Evolutionary conservation across 2,113 vertebrate genomes (phyloP).

Genomic region (Actinemys pallida): DNA sequence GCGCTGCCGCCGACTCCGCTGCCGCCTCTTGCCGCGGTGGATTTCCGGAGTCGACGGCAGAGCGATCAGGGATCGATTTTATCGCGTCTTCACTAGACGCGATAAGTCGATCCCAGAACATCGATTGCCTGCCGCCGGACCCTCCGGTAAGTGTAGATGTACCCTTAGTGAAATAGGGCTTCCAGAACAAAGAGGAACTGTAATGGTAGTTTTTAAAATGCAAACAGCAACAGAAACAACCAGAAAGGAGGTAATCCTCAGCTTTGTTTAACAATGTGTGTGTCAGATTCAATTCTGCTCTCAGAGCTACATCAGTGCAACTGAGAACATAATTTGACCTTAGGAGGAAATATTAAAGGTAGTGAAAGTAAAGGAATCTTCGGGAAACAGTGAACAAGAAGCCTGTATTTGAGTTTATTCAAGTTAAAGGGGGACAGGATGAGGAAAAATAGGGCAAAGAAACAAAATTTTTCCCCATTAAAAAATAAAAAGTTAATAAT

Average conservation of each 20-base stretch:
- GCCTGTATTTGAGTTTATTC: neutral
- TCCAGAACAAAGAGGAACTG: neutral
- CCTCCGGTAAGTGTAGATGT: too few relatives aligned
- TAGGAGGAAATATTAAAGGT: conserved; percentile 1
- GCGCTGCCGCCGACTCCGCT: too few relatives aligned
- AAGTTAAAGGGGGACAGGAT: neutral
- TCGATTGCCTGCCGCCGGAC: too few relatives aligned
- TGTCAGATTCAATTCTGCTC: neutral
- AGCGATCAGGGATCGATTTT: too few relatives aligned
- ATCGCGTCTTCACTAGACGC: too few relatives aligned
- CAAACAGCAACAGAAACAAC: neutral
- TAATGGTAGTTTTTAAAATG: neutral
- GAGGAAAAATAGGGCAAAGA: neutral
- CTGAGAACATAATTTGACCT: neutral
- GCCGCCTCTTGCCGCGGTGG: too few relatives aligned
- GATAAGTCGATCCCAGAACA: too few relatives aligned
- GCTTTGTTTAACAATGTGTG: neutral
- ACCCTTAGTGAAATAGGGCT: neutral
- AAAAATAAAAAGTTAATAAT: neutral
- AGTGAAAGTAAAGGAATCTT: neutral
- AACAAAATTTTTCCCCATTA: neutral
- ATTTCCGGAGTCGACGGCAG: too few relatives aligned
- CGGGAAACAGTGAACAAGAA: neutral
- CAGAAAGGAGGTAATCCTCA: neutral
- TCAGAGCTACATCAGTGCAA: neutral